A percentile compares a stretch with the other conserved stretches of the same genome.
phyloP scores from a whole-genome alignment of 2,113 vertebrate genomes.

The Tringa solitaria region DNA sequence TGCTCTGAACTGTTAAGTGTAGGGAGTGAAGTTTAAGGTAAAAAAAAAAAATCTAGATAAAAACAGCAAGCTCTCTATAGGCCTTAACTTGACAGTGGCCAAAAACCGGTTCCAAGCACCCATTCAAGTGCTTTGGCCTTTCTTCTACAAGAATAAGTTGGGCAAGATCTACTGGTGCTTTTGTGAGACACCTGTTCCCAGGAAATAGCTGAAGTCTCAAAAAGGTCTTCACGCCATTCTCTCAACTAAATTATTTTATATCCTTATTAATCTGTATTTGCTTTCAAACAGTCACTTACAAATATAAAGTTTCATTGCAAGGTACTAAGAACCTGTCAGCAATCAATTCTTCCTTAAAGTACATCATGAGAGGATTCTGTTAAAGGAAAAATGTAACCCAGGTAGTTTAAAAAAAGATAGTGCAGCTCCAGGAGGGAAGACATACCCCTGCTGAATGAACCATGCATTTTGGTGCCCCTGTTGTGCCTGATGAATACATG shows the following conservation, averaged over 20 bases:
- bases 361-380: not conserved
- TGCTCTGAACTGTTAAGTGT: not conserved
- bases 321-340: not conserved
- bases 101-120: not conserved
- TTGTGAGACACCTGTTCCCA: not conserved
- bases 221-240: not conserved
- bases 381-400: not conserved
- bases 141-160: not conserved
- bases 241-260: not conserved
- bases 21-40: not conserved
- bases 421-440: not conserved
- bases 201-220: not conserved
- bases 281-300: not conserved
- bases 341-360: not conserved
- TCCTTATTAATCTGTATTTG: not conserved
- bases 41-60: not conserved
- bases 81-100: not conserved
- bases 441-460: constrained; percentile 96
- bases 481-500: constrained; percentile 97
- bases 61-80: not conserved
- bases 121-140: not conserved
- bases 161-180: not conserved
- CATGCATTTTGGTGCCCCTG: constrained; percentile 96
- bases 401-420: not conserved
- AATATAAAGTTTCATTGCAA: not conserved